A percentile compares a stretch with the other conserved stretches of the same genome.
phyloP scores from a whole-genome alignment of 2,888 invertebrate species.

The Tolmerus cingulatus region DNA sequence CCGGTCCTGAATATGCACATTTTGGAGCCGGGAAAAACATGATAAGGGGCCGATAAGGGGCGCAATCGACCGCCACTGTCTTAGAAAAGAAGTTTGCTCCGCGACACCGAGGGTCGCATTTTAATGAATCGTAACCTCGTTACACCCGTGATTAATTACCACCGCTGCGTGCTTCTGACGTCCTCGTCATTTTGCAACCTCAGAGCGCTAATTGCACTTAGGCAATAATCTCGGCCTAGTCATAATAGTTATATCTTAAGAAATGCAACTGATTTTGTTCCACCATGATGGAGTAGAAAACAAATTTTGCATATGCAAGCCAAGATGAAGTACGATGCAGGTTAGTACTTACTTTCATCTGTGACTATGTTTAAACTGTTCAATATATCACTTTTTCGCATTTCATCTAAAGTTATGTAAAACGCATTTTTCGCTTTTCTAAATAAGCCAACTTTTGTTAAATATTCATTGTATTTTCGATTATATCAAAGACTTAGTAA shows the following conservation, averaged over 20 bases:
- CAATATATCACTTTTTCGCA: not conserved
- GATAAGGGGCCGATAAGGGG: slow-evolving; percentile 21
- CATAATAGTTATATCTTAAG: not conserved
- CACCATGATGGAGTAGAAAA: not conserved
- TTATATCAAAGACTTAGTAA: too few relatives aligned
- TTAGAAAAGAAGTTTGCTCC: not conserved
- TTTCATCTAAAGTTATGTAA: not conserved
- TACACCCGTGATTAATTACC: not conserved
- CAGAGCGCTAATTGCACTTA: not conserved
- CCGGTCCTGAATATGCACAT: slow-evolving; percentile 37
- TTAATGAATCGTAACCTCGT: slow-evolving; percentile 25
- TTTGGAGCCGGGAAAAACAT: slow-evolving; percentile 1
- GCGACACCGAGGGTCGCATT: slow-evolving; percentile 6
- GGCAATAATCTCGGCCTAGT: not conserved
- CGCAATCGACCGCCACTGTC: not conserved
- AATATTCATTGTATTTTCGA: too few relatives aligned
- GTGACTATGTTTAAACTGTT: not conserved
- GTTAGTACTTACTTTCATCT: not conserved
- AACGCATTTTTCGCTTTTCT: not conserved
- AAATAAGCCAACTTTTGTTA: not conserved
- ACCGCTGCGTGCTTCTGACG: not conserved
- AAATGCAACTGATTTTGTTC: not conserved
- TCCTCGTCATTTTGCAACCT: not conserved
- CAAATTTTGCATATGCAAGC: not conserved
- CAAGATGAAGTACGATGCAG: not conserved